phyloP scores from a whole-genome alignment of 2,888 invertebrate genomes.

The Diarsia brunnea region DNA sequence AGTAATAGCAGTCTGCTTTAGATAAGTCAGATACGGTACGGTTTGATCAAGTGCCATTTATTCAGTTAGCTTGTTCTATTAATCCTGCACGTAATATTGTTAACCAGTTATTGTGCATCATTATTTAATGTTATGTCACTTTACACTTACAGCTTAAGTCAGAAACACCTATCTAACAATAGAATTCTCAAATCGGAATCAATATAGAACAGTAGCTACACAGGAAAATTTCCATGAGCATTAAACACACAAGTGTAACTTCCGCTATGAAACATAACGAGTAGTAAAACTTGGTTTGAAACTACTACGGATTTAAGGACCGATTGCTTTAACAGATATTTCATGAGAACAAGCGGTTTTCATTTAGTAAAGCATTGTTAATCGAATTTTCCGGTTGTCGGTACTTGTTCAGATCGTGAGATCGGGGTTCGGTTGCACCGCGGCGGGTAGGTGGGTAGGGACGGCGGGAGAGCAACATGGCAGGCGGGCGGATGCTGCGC shows the following conservation, averaged over 20 bases:
- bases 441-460: constrained; percentile 58
- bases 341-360: constrained; percentile 33
- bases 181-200: constrained; percentile 3
- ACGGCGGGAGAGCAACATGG: constrained; percentile 79
- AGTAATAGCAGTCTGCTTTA: not conserved
- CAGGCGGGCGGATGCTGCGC: constrained; percentile 89
- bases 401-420: constrained; percentile 52
- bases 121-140: constrained; percentile 57
- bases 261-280: constrained; percentile 8
- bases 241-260: constrained; percentile 1
- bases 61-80: constrained; percentile 52
- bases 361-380: constrained; percentile 55
- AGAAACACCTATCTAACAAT: constrained; percentile 5
- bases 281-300: not conserved
- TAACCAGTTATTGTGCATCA: constrained; percentile 54
- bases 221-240: not conserved
- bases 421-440: constrained; percentile 60
- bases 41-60: constrained; percentile 43
- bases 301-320: not conserved
- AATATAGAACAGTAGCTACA: not conserved
- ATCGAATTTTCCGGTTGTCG: constrained; percentile 58
- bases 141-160: not conserved
- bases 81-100: constrained; percentile 45
- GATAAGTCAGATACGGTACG: constrained; percentile 22
- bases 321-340: constrained; percentile 13